Conservation (phyloP, 2,888 invertebrate genomes). For the Drosophila nr. perissopoda region DNA sequence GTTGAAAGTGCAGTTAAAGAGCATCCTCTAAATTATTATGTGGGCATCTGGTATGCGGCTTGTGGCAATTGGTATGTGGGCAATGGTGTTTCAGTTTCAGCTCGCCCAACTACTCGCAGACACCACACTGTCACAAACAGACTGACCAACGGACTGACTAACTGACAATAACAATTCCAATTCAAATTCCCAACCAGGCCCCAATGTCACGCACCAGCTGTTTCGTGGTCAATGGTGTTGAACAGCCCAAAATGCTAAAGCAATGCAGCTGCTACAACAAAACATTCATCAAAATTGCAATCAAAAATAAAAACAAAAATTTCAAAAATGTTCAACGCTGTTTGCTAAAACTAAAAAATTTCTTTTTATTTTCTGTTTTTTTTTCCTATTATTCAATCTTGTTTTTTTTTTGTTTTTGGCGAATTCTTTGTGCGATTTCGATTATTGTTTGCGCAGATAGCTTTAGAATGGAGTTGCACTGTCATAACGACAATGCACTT, state of each 20-base stretch:
- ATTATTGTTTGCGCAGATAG: not conserved
- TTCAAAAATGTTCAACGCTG: constrained; percentile 8
- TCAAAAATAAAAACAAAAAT: not conserved
- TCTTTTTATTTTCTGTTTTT: not conserved
- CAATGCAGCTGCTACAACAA: constrained; percentile 13
- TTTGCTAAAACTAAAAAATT: constrained; percentile 7
- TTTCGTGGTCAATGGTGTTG: constrained; percentile 67
- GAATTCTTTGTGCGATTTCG: not conserved
- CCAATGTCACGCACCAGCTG: constrained; percentile 54
- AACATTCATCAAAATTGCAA: constrained; percentile 19
- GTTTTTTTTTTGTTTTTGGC: not conserved
- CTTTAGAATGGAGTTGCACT: not conserved
- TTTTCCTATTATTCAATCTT: not conserved
- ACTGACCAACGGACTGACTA: not conserved
- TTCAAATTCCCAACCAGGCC: constrained; percentile 22
- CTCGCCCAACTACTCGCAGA: not conserved
- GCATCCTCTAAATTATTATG: not conserved
- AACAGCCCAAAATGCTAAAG: constrained; percentile 37
- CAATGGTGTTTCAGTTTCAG: not conserved
- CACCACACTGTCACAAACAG: constrained; percentile 8
- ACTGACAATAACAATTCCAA: constrained; percentile 10
- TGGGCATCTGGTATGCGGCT: not conserved
- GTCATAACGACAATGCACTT: not conserved
- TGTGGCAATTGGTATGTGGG: constrained; percentile 1
- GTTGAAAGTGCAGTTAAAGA: not conserved